These are phyloP conservation scores for Vesta saturnalis DNA, from an alignment of 2,888 invertebrate species.

Conservation along the genomic window DNA sequence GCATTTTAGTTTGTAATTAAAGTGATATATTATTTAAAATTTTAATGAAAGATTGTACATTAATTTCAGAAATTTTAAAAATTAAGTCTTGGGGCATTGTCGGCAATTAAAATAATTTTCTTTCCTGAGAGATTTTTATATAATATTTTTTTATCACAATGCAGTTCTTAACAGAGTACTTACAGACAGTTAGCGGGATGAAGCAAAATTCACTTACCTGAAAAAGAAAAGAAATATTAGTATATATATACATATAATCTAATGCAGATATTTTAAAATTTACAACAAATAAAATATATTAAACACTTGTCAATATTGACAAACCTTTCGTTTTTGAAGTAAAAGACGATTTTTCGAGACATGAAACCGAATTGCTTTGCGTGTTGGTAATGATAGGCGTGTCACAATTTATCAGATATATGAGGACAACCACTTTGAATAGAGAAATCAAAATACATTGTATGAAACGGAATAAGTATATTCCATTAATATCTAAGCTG, in stretches of 20 bases:
- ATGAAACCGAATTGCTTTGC: background rate
- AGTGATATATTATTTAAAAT: no score
- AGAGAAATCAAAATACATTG: background rate
- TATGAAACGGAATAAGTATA: background rate
- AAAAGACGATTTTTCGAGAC: background rate
- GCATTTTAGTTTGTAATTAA: no score
- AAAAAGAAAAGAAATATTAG: background rate
- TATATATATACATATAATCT: no score
- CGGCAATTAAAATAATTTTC: no score
- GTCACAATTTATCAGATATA: constrained; percentile 3
- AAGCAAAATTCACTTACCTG: background rate
- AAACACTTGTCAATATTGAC: background rate
- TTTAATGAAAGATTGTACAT: no score
- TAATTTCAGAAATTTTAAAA: no score
- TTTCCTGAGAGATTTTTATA: no score
- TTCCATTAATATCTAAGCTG: background rate
- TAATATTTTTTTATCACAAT: no score
- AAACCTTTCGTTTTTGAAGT: background rate
- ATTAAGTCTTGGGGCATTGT: no score
- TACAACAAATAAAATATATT: background rate
- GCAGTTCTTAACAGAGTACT: background rate
- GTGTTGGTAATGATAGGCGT: constrained; percentile 4
- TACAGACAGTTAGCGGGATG: background rate
- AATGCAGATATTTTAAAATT: background rate
- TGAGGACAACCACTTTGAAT: background rate